Evolutionary conservation across 2,888 invertebrate genomes (phyloP).

Genomic region (Drosophila differens): DNA sequence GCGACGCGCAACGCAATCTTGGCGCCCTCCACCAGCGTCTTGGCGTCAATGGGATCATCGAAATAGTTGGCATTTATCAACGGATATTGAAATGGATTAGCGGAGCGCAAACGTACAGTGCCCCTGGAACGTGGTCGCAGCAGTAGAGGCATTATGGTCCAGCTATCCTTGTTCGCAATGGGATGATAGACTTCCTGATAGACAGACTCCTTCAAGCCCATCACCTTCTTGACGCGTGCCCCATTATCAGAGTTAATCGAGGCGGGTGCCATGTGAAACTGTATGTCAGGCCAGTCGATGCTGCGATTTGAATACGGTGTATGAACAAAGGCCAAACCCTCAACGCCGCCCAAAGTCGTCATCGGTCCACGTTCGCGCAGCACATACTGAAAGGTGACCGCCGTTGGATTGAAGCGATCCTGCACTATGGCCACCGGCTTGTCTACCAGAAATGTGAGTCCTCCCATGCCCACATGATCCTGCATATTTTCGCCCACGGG

Average conservation of each 20-base stretch:
- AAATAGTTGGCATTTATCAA: conserved; percentile 97
- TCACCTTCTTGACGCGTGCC: conserved; percentile 90
- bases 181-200: conserved; percentile 93
- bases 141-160: conserved; percentile 94
- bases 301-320: conserved; percentile 92
- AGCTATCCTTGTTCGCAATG: conserved; percentile 90
- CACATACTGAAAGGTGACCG: conserved; percentile 92
- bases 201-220: conserved; percentile 92
- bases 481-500: conserved; percentile 93
- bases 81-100: conserved; percentile 94
- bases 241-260: conserved; percentile 93
- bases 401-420: conserved; percentile 91
- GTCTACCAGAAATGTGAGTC: conserved; percentile 88
- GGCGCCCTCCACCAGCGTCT: conserved; percentile 93
- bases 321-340: conserved; percentile 94
- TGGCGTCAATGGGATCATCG: conserved; percentile 91
- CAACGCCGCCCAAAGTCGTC: conserved; percentile 94
- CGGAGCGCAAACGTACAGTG: conserved; percentile 90
- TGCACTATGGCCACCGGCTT: conserved; percentile 94
- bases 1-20: conserved; percentile 91
- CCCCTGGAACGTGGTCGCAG: conserved; percentile 92
- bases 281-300: conserved; percentile 94
- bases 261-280: conserved; percentile 97
- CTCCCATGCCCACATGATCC: conserved; percentile 95
- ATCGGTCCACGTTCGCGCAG: conserved; percentile 92